Evolutionary conservation across 2,797 vertebrate species (phyloP), one percentile per base, ranked within the genome.

Genomic region (Micrastur ruficollis): DNA sequence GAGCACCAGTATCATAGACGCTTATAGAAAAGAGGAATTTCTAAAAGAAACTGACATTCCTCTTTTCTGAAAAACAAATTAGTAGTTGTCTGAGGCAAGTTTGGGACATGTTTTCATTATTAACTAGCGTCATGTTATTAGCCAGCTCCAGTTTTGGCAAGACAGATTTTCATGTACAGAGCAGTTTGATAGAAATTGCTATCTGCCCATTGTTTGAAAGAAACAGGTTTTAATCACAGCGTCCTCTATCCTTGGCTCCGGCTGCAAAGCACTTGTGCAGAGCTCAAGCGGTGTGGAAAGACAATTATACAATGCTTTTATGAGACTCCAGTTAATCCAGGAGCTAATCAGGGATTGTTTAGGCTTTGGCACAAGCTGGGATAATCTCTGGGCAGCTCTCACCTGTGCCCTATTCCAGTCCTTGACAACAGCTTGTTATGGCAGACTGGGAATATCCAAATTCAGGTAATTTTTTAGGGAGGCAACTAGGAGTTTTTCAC

Each of bases 91-190:
- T 67, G 79, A 92, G 76, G 62, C 66, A 87, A 96, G 65, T 84
- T n/a, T 78, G 44, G 83, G 63, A 91, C 61, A 84, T n/a, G 78
- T 70, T 95, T 93, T 95, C 31, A 34, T 93, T 92, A 95, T 58
- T 73, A 94, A 82, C 58, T 75, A 81, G 15, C 25, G 78, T 84
- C 17, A 23, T 22, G 27, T n/a, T 89, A 86, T 87, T 72, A 90
- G 63, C 66, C 74, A 89, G 5, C 32, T 90, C 81, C 8, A 7
- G 16, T 34, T 86, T 92, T 56, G 50, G 46, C 31, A 74, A 80
- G 42, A 68, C 29, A 75, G n/a, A 44, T 86, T 92, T 95, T 78
- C 31, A 26, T 3, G 22, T 49, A 58, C 50, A 27, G 62, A 81
- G 26, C 9, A 56, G 32, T 90, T 78, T 86, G 66, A 59, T 17